Evolutionary conservation across 2,888 invertebrate genomes (phyloP), one percentile per base, ranked within the genome.

Genomic region (Chloroclysta siterata): DNA sequence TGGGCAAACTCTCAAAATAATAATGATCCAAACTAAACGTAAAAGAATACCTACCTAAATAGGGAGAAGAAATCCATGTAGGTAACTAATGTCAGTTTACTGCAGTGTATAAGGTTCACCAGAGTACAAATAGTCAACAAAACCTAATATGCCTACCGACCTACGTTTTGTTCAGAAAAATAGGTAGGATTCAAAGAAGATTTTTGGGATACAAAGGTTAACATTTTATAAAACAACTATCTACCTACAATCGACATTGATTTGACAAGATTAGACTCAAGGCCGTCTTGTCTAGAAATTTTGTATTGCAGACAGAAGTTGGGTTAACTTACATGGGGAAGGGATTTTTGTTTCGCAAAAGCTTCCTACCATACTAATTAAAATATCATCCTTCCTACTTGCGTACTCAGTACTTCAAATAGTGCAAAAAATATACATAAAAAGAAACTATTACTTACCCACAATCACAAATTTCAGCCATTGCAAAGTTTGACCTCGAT

Each of bases 261-360:
- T 84, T 87, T 85, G 84, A 88, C 89, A 86, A 90, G 89, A 92
- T 91, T 92, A 91, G 89, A 90, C 82, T 90, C 92, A 93, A 93
- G 92, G 92, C 87, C 91, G 89, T 86, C 87, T 88, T 66, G 87
- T 14, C 51, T 66, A 51, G 50, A 62, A 61, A 57, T 66, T 57
- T 63, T 70, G 68, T 67, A 70, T 78, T 75, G 77, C 80, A 83
- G 87, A 90, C 80, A 83, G 87, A 90, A 87, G 89, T 90, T 84
- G 80, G 90, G 90, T 91, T 90, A 90, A 11, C 36, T 8, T 39
- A 39, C 36, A 7, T 39, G 8, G 11, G 6, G 36, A 11, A 39
- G 11, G 36, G 11, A 33, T 33, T 39, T 39, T 11, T 39, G 36
- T 39, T 39, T 39, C 36, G 11, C 36, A 39, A 39, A 8, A 39